A percentile compares a stretch with the other conserved stretches of the same genome.
Evolutionary conservation across 2,113 vertebrate genomes (phyloP).

Genomic region (Clarias gariepinus): DNA sequence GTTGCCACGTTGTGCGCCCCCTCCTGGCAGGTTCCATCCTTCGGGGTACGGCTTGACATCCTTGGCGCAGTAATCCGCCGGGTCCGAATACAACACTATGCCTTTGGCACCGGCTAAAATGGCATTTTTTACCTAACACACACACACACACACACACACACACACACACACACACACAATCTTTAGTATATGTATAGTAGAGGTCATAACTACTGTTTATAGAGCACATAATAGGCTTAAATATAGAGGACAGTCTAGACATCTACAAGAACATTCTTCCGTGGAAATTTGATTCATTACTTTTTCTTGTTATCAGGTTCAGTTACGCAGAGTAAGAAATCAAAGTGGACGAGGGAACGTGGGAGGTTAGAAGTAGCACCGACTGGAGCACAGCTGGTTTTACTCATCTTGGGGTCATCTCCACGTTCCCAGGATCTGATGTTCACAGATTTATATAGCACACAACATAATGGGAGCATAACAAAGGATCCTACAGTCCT

Average conservation of each 20-base stretch:
- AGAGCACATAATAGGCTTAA: neutral
- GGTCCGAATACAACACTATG: constrained; percentile 92
- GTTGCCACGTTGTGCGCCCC: constrained; percentile 89
- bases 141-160: neutral
- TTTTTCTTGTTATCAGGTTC: neutral
- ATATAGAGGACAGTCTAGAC: too few relatives aligned
- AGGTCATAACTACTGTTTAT: too few relatives aligned
- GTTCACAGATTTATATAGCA: too few relatives aligned
- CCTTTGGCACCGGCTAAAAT: constrained; percentile 83
- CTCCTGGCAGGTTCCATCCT: constrained; percentile 92
- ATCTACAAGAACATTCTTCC: too few relatives aligned
- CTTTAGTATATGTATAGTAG: too few relatives aligned
- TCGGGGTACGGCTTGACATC: constrained; percentile 82
- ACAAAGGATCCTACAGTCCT: too few relatives aligned
- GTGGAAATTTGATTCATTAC: too few relatives aligned
- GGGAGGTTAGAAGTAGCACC: neutral
- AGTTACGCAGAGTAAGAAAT: neutral
- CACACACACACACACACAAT: constrained; percentile 10
- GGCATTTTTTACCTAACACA: constrained; percentile 89
- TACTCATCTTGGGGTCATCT: too few relatives aligned
- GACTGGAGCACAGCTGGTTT: too few relatives aligned
- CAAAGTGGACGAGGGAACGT: neutral
- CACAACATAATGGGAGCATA: too few relatives aligned
- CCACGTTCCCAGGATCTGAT: too few relatives aligned
- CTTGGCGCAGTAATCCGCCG: constrained; percentile 86